Evolutionary conservation across 2,113 vertebrate genomes (phyloP), one percentile per base, ranked within the genome.

Genomic region (Emydocephalus ijimae): DNA sequence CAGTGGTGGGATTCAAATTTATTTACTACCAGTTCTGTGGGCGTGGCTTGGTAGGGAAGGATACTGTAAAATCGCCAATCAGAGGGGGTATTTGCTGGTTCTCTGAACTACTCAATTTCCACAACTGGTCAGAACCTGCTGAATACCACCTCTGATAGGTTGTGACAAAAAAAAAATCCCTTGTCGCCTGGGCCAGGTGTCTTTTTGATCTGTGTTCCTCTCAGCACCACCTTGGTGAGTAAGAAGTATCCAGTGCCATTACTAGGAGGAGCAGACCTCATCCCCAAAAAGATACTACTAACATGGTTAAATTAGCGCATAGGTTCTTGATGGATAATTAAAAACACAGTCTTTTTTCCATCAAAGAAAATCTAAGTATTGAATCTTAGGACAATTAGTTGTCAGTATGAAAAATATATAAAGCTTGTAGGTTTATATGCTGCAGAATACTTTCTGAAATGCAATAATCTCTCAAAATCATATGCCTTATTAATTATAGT

Each of bases 331-430:
- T 64, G 45, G 88, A 92, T 18, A 59, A 85, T 8, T 39, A 55
- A 91, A 91, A 85, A 6, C 94, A 93, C 34, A 90, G 81, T 94
- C 87, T 64, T 81, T 23, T 91, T 56, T 93, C 92, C 89, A 91
- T 59, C 15, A 92, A 1, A n/a, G 24, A 26, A n/a, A 29, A 90
- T 88, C 23, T 89, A 92, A 96, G 95, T 61, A 55, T 45, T 95
- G 92, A 93, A 91, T 94, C 81, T 94, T 57, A 95, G 90, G 93
- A 91, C 26, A 89, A 23, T 48, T 94, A 95, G 29, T 95, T n/a
- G 59, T 96, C 93, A 90, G 95, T 96, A 95, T 92, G 93, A 95
- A 94, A 95, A 95, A 95, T 89, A 94, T 87, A 95, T 93, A 95
- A 96, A 97, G 95, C 89, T 85, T 92, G 92, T 94, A 91, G 95